These are phyloP conservation scores for Streblospio benedicti DNA, from an alignment of 1,140 invertebrate genomes.

Conservation along the genomic window DNA sequence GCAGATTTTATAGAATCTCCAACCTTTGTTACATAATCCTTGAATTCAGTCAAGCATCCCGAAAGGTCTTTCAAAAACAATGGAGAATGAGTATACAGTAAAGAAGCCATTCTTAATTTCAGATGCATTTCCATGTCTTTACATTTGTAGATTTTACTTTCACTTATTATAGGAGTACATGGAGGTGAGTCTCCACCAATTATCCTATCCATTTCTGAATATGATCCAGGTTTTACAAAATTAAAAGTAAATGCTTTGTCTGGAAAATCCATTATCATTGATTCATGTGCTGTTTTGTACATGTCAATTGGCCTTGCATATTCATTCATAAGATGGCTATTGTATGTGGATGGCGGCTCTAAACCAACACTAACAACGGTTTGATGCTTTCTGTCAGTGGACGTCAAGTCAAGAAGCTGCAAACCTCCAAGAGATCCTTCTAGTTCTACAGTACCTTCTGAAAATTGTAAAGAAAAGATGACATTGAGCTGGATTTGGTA, in stretches of 20 bases:
- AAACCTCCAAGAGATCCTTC: slow-evolving; percentile 81
- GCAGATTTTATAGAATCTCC: slow-evolving; percentile 77
- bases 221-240: slow-evolving; percentile 23
- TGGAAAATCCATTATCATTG: slow-evolving; percentile 23
- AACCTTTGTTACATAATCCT: slow-evolving; percentile 59
- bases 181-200: too few relatives aligned
- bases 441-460: slow-evolving; percentile 59
- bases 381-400: slow-evolving; percentile 65
- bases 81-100: slow-evolving; percentile 86
- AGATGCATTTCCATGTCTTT: slow-evolving; percentile 43
- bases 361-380: slow-evolving; percentile 75
- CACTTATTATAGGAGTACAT: too few relatives aligned
- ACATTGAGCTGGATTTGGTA: too few relatives aligned
- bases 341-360: slow-evolving; percentile 48
- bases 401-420: slow-evolving; percentile 77
- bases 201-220: too few relatives aligned
- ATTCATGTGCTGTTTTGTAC: slow-evolving; percentile 36
- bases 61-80: slow-evolving; percentile 71
- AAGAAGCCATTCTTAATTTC: slow-evolving; percentile 72
- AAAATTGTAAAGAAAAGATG: too few relatives aligned
- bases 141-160: too few relatives aligned
- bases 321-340: background rate
- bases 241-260: slow-evolving; percentile 33
- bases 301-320: slow-evolving; percentile 28
- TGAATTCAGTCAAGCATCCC: slow-evolving; percentile 68